Evolutionary conservation across 2,797 vertebrate genomes (phyloP).

Genomic region (Crotalus adamanteus): DNA sequence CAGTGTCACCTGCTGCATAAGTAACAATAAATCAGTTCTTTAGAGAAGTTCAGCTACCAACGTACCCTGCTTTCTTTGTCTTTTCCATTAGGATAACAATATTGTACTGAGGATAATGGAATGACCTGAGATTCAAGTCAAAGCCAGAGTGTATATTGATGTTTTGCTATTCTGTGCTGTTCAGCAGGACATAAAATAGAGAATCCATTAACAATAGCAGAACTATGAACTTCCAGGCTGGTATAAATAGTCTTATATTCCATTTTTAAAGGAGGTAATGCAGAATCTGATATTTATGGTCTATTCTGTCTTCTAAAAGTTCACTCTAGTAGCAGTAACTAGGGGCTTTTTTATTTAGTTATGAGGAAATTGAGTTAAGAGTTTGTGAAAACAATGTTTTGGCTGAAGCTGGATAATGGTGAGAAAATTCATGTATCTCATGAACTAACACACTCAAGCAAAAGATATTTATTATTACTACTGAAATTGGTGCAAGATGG

Average conservation of each 20-base stretch:
- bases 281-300: not conserved
- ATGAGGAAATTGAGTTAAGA: not conserved
- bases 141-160: not conserved
- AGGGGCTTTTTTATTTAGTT: not conserved
- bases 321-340: not conserved
- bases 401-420: not conserved
- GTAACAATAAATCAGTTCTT: slow-evolving; percentile 24
- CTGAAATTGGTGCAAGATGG: not conserved
- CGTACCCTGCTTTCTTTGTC: not conserved
- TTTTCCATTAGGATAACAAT: not conserved
- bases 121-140: not conserved
- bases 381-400: not conserved
- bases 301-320: not conserved
- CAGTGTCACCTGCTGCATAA: not conserved
- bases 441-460: not conserved
- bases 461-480: not conserved
- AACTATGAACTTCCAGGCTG: not conserved
- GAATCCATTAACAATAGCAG: not conserved
- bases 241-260: not conserved
- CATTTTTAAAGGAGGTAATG: not conserved
- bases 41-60: slow-evolving; percentile 3
- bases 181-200: not conserved
- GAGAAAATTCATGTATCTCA: not conserved
- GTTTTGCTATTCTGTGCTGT: not conserved
- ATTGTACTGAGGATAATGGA: slow-evolving; percentile 1